Evolutionary conservation across 2,888 invertebrate species (phyloP), one percentile per base, ranked within the genome.

Genomic region (Chymomyza caudatula): DNA sequence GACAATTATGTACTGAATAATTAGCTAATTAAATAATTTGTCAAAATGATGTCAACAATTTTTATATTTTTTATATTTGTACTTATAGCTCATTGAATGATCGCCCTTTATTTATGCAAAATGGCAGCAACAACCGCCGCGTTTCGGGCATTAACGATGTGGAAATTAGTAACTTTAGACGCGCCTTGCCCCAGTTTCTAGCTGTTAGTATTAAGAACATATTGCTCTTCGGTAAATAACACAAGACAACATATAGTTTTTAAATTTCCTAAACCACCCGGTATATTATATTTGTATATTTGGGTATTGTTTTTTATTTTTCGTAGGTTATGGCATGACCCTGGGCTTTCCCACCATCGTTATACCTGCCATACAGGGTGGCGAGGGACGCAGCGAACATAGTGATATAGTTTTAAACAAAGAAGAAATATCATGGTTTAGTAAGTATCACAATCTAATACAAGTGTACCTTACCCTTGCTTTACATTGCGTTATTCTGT

Each of bases 141-240:
- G 67, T 74, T 69, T 73, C 83, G 52, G 75, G 65, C 20, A 64
- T 65, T 1, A 68, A 62, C 25, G 83, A 87, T 60, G 70, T 85
- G 59, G 88, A 90, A 78, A 86, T 89, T 37, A 87, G 87, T 75
- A 90, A 92, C 78, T 92, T 92, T 68, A 90, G 91, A 43, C 92
- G 92, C n/a, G 94, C 94, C 0, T 85, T 94, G 54, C 95, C 95
- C 1, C 95, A 96, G 91, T 91, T 94, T 73, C 87, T 95, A 74
- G 96, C 96, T n/a, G 95, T 95, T 25, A 93, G 93, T 79, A 94
- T 95, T 19, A 96, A 96, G 90, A 96, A 96, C 90, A 91, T 95
- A 65, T 91, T 96, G 43, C 92, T 96, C 42, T 90, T 95, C 74
- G 94, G 93, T 93, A 90, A 91, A 89, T 85, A 80, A 83, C 58